Conservation (phyloP, 2,113 vertebrate genomes). For the Cyphomyrus discorhynchus region DNA sequence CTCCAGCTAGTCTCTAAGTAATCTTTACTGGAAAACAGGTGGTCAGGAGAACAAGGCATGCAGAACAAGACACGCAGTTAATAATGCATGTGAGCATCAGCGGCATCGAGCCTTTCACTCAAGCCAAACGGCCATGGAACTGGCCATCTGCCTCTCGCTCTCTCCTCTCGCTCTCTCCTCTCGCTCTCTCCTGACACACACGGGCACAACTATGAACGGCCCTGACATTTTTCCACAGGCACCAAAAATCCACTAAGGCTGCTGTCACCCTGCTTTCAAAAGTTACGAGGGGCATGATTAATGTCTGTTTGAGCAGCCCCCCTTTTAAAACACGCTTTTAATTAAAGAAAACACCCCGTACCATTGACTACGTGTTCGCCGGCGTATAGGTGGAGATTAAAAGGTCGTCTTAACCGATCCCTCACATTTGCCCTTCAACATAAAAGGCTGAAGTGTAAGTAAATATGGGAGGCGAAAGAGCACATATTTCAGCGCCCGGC, state of each 20-base stretch:
- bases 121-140: conserved; percentile 42
- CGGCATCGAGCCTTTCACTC: conserved; percentile 61
- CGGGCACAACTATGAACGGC: conserved; percentile 61
- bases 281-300: conserved; percentile 26
- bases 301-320: conserved; percentile 36
- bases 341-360: conserved; percentile 8
- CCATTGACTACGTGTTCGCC: background rate
- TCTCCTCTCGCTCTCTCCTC: conserved; percentile 54
- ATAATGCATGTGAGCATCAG: conserved; percentile 66
- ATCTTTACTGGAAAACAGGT: conserved; percentile 69
- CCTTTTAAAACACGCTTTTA: conserved; percentile 18
- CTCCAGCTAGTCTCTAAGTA: conserved; percentile 65
- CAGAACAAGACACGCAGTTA: conserved; percentile 47
- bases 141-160: conserved; percentile 36
- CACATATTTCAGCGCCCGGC: background rate
- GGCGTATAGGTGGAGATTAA: background rate
- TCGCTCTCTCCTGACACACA: conserved; percentile 61
- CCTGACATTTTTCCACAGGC: conserved; percentile 45
- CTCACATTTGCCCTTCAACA: background rate
- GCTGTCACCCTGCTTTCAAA: conserved; percentile 39
- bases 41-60: conserved; percentile 51
- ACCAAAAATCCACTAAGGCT: conserved; percentile 46
- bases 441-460: background rate
- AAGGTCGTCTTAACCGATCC: background rate
- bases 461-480: background rate